phyloP scores from a whole-genome alignment of 2,113 vertebrate genomes.

The Phasianus colchicus region DNA sequence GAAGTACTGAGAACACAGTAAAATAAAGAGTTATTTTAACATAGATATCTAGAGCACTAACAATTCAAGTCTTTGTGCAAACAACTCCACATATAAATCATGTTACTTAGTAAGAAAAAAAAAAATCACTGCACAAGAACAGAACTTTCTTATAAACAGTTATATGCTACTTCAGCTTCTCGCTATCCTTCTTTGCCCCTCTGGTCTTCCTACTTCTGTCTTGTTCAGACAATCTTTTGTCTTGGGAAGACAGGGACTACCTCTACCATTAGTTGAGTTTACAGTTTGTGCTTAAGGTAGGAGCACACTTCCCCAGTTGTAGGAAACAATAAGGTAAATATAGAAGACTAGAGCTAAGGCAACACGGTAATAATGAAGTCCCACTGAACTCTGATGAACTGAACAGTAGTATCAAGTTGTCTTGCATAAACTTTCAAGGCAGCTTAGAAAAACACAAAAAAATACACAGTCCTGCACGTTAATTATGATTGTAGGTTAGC shows the following conservation, averaged over 20 bases:
- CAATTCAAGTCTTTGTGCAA: neutral
- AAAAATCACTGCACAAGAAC: neutral
- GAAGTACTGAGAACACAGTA: neutral
- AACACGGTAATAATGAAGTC: neutral
- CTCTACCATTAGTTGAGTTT: neutral
- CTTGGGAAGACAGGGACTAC: neutral
- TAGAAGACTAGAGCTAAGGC: neutral
- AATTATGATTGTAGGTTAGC: neutral
- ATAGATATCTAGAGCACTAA: neutral
- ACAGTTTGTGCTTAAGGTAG: neutral
- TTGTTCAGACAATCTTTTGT: neutral
- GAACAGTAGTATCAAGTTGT: neutral
- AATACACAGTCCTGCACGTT: accelerated
- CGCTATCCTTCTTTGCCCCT: neutral
- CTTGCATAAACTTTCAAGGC: neutral
- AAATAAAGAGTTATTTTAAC: too few relatives aligned
- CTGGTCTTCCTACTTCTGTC: neutral
- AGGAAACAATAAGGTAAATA: neutral
- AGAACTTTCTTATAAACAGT: neutral
- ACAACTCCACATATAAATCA: neutral
- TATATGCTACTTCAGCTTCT: neutral
- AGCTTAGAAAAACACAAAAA: neutral
- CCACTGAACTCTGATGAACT: neutral
- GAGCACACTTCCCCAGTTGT: neutral
- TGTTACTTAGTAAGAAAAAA: neutral